Base-by-base conservation (phyloP, 2,797 vertebrate species). In the Botia almorhae region DNA sequence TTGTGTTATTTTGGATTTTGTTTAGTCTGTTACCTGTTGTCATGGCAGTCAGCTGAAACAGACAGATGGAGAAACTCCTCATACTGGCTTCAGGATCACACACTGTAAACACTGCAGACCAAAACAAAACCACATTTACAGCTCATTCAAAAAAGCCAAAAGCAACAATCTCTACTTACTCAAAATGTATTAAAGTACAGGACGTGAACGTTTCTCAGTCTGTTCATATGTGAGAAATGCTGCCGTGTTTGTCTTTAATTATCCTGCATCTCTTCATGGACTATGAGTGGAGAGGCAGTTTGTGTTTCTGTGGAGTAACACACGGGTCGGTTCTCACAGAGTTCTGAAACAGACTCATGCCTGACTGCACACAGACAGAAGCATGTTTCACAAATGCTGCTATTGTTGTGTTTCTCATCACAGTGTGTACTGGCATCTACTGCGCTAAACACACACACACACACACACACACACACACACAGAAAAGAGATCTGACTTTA, bases 291-390 rank as follows among this genome's bases (percentile, higher is more conserved):
- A 56, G 14, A 21, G 39, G 63, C 63, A 16, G 8, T 48, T 33
- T 55, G 4, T 68, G 51, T 26, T 29, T 36, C 51, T 7, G 64
- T 8, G 53, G 36, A 46, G 68, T 8, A 69, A 72, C 69, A 80
- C 43, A 21, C 7, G 77, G 82, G 81, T 81, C 82, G 85, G 82
- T 87, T 77, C 75, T 77, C 64, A 87, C 91, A 89, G 29, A 29
- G 29, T 29, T 29, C 29, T 29, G 29, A 29, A 90, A 78, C n/a
- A 61, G 55, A 56, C 55, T 19, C 86, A 89, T 79, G 90, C 90
- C 84, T 89, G 84, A 43, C 82, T 91, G 90, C 89, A 90, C 91
- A 85, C 55, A 85, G 84, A 93, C 91, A 92, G 89, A 88, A 89
- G 88, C 87, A 90, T 90, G 89, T 91, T 88, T 84, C 76, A 76